Evolutionary conservation across 2,797 vertebrate genomes (phyloP).

Genomic region (Diplodus puntazzo): DNA sequence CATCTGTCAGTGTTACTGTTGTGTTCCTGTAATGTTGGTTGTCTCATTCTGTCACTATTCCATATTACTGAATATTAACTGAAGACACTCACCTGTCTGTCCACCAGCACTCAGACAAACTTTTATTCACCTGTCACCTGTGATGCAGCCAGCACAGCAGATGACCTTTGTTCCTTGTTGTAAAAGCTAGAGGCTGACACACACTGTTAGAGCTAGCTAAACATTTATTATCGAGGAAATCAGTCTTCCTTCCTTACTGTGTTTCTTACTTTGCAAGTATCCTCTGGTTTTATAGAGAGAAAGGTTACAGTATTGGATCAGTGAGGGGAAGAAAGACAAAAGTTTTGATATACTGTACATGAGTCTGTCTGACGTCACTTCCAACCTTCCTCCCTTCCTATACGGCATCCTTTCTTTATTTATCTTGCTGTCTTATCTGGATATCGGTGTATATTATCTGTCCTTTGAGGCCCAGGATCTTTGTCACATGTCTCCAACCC

Average conservation of each 20-base stretch:
- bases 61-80: not conserved
- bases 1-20: not conserved
- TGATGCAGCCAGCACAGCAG: constrained; percentile 16
- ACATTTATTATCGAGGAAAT: constrained; percentile 30
- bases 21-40: not conserved
- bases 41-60: not conserved
- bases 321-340: not conserved
- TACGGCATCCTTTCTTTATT: not conserved
- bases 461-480: not conserved
- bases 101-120: not conserved
- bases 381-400: not conserved
- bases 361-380: not conserved
- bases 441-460: not conserved
- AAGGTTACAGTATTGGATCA: too few relatives aligned
- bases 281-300: not conserved
- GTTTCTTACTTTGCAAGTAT: not conserved
- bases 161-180: constrained; percentile 63
- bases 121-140: constrained; percentile 7
- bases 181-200: constrained; percentile 51
- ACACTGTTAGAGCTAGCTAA: constrained; percentile 7
- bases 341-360: not conserved
- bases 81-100: constrained; percentile 57
- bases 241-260: not conserved
- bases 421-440: not conserved
- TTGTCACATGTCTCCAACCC: not conserved